These are phyloP conservation scores for Nematolebias whitei DNA, from an alignment of 2,113 vertebrate species.

Conservation along the genomic window DNA sequence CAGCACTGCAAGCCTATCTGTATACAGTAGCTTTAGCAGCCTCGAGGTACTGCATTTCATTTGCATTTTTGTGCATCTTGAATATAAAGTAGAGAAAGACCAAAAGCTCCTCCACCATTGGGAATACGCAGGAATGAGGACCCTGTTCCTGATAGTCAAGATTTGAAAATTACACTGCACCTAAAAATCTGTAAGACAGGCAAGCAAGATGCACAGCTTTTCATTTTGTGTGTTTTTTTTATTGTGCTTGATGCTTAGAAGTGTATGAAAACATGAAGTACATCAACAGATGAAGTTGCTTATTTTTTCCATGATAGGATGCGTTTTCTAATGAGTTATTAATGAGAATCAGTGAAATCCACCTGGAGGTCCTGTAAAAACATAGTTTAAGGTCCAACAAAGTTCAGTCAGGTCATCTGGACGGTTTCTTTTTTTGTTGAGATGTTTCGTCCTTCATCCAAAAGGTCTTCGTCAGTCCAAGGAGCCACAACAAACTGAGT, in stretches of 20 bases:
- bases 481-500: too few relatives aligned
- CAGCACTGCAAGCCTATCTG: constrained; percentile 25
- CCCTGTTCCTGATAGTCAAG: not conserved
- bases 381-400: too few relatives aligned
- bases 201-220: not conserved
- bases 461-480: too few relatives aligned
- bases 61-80: constrained; percentile 64
- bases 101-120: constrained; percentile 18
- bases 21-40: constrained; percentile 40
- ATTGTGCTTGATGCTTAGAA: too few relatives aligned
- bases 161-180: not conserved
- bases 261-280: too few relatives aligned
- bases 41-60: constrained; percentile 60
- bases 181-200: not conserved
- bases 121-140: not conserved
- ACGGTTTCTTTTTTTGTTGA: too few relatives aligned
- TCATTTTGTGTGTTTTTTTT: not conserved
- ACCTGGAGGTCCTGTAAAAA: not conserved
- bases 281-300: not conserved
- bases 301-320: not conserved
- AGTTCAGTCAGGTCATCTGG: too few relatives aligned
- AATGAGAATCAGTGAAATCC: not conserved
- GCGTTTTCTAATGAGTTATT: not conserved
- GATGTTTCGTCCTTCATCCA: too few relatives aligned
- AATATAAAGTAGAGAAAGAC: constrained; percentile 52